Conservation (phyloP, 2,113 vertebrate genomes). For the Bombycilla garrulus region DNA sequence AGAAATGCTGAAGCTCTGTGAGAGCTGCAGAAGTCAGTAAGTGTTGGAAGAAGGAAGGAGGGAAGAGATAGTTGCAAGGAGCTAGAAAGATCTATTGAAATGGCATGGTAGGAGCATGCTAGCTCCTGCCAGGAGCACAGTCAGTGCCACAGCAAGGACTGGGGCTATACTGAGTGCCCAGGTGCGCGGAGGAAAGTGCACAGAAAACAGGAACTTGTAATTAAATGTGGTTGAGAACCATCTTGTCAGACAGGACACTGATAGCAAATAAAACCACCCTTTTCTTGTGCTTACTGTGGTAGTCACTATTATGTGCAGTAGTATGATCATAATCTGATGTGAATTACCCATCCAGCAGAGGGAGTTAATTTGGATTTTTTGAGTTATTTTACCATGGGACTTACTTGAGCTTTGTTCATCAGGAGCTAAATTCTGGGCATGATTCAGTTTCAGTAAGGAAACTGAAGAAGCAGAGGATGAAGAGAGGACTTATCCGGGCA, state of each 20-base stretch:
- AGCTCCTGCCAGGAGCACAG: neutral
- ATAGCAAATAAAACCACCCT: neutral
- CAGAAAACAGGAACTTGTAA: neutral
- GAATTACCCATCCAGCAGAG: neutral
- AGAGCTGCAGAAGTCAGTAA: neutral
- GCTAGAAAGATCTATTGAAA: neutral
- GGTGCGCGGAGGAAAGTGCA: neutral
- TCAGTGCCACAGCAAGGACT: neutral
- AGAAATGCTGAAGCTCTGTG: neutral
- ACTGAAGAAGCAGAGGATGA: neutral
- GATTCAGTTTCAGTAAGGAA: no score
- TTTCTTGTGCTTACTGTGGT: neutral
- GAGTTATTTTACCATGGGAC: neutral
- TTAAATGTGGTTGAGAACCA: neutral
- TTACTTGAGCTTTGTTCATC: neutral
- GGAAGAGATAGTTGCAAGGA: neutral
- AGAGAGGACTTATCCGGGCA: neutral
- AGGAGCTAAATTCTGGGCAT: neutral
- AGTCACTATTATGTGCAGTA: neutral
- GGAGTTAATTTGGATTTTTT: neutral
- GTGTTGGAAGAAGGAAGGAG: neutral
- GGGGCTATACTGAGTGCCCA: neutral
- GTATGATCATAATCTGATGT: neutral
- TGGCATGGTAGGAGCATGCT: rapidly evolving
- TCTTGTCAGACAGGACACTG: neutral